Evolutionary conservation across 2,113 vertebrate species (phyloP).

Genomic region (Reinhardtius hippoglossoides): DNA sequence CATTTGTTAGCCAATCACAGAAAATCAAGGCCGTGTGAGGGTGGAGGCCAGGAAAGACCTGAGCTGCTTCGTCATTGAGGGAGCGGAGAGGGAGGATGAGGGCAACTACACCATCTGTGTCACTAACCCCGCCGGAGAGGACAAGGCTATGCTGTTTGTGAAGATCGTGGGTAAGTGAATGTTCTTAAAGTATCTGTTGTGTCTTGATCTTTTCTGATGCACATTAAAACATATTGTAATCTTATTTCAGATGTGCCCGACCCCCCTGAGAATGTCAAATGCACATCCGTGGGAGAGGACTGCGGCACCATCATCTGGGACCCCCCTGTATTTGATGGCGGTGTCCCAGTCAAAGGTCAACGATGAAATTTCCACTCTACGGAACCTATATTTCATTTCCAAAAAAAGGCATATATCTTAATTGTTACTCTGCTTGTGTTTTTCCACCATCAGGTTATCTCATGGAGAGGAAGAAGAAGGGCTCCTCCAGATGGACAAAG

Average conservation of each 20-base stretch:
- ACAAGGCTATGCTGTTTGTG: conserved; percentile 85
- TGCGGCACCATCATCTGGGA: conserved; percentile 87
- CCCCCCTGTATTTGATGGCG: conserved; percentile 87
- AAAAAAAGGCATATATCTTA: neutral
- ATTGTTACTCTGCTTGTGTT: neutral
- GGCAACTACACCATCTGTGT: conserved; percentile 88
- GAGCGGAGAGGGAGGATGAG: conserved; percentile 86
- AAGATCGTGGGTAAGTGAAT: conserved; percentile 87
- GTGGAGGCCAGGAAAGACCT: conserved; percentile 82
- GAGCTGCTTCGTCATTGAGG: conserved; percentile 91
- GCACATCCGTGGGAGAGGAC: conserved; percentile 88
- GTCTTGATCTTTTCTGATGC: neutral
- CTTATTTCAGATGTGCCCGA: conserved; percentile 87
- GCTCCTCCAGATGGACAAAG: conserved; percentile 91
- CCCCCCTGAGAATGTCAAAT: conserved; percentile 86
- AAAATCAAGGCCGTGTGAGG: conserved; percentile 78
- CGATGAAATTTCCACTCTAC: neutral
- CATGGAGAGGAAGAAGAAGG: conserved; percentile 94
- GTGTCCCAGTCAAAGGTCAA: conserved; percentile 86
- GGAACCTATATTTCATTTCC: neutral
- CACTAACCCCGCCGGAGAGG: conserved; percentile 88
- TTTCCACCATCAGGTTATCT: conserved; percentile 85
- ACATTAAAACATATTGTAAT: conserved; percentile 11
- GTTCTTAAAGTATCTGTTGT: neutral
- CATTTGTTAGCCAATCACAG: conserved; percentile 75